phyloP scores from a whole-genome alignment of 1,140 invertebrate genomes.

The Brachystomella parvula region DNA sequence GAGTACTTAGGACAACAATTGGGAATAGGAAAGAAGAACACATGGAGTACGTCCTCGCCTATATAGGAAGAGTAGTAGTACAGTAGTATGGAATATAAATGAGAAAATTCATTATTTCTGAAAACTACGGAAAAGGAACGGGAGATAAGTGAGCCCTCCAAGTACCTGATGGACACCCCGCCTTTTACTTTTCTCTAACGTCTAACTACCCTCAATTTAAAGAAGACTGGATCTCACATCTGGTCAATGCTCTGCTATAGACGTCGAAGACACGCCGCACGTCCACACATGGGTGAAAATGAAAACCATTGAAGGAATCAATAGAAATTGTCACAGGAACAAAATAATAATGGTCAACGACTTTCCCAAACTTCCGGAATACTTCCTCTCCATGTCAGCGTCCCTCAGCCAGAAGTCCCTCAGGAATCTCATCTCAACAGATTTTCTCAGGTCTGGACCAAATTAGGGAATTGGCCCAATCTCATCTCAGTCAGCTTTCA shows the following conservation, averaged over 20 bases:
- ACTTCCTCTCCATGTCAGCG: too few relatives aligned
- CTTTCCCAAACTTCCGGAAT: not conserved
- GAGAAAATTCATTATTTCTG: not conserved
- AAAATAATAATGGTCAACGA: not conserved
- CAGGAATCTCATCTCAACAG: too few relatives aligned
- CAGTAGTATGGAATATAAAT: not conserved
- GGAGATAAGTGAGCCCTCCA: not conserved
- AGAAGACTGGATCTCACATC: not conserved
- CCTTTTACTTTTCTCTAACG: not conserved
- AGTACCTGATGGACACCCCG: not conserved
- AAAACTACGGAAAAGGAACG: not conserved
- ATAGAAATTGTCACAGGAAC: not conserved
- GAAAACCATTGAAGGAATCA: not conserved
- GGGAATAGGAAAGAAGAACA: too few relatives aligned
- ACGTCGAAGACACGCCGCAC: not conserved
- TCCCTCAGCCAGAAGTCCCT: too few relatives aligned
- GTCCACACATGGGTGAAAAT: not conserved
- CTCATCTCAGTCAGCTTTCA: too few relatives aligned
- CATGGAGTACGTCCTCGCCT: not conserved
- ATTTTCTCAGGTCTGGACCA: too few relatives aligned
- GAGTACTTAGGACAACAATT: too few relatives aligned
- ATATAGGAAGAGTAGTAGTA: not conserved
- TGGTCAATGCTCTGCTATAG: not conserved
- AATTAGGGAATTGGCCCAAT: too few relatives aligned
- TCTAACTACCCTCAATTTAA: not conserved